phyloP scores from a whole-genome alignment of 2,113 vertebrate genomes.

The Meleagris gallopavo region DNA sequence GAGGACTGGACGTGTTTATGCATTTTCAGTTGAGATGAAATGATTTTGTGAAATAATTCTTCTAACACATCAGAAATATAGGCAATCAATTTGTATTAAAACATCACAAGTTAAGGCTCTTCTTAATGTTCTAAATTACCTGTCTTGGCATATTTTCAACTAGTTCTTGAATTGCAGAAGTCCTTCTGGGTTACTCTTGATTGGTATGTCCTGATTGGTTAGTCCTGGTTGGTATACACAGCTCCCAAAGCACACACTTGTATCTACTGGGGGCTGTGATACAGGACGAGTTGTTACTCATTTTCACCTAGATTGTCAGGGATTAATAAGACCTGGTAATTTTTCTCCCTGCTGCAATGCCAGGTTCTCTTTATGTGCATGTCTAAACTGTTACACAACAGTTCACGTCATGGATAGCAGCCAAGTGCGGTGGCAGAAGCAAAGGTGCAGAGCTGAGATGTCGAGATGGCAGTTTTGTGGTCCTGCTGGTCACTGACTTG shows the following conservation, averaged over 20 bases:
- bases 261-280: not conserved
- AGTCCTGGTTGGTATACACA: not conserved
- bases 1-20: constrained; percentile 1
- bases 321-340: not conserved
- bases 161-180: not conserved
- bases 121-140: constrained; percentile 8
- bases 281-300: not conserved
- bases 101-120: not conserved
- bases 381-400: not conserved
- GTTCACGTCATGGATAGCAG: not conserved
- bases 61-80: not conserved
- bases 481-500: not conserved
- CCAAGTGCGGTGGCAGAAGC: not conserved
- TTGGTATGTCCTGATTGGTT: not conserved
- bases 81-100: constrained; percentile 50
- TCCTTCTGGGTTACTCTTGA: not conserved
- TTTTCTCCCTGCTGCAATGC: not conserved
- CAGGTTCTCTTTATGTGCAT: not conserved
- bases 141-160: not conserved
- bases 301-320: not conserved
- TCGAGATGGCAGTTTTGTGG: not conserved
- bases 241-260: accelerated
- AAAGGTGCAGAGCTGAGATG: not conserved
- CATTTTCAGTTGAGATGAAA: constrained; percentile 43
- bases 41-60: constrained; percentile 42